These are phyloP conservation scores for Probosciger aterrimus DNA, from an alignment of 2,113 vertebrate genomes.

Conservation along the genomic window DNA sequence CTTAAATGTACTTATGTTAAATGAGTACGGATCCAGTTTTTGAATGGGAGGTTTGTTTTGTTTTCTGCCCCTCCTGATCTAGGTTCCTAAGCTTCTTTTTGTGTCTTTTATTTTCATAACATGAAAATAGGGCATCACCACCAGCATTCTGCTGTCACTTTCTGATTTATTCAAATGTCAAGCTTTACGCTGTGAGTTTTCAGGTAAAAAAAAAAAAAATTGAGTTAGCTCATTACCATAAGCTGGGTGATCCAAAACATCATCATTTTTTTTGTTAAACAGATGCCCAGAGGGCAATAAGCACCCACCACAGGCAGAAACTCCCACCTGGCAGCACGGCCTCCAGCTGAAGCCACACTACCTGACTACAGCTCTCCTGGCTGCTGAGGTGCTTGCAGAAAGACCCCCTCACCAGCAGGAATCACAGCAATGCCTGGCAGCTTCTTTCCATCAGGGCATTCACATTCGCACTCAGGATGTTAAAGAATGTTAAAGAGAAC, in stretches of 20 bases:
- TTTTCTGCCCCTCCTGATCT: background rate
- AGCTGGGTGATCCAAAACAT: background rate
- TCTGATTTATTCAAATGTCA: background rate
- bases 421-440: background rate
- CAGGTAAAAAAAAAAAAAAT: background rate
- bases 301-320: background rate
- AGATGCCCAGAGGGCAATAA: background rate
- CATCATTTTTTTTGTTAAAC: background rate
- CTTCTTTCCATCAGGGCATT: background rate
- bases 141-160: background rate
- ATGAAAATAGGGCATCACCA: background rate
- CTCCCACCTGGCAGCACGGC: no score
- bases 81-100: background rate
- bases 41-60: background rate
- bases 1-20: background rate
- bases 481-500: background rate
- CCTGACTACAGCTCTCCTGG: background rate
- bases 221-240: background rate
- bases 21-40: background rate
- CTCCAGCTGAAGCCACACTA: rapidly evolving
- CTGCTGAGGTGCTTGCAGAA: rapidly evolving
- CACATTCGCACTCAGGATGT: rapidly evolving
- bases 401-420: background rate
- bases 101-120: background rate
- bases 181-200: background rate